phyloP scores from a whole-genome alignment of 2,797 vertebrate species.

The Selene dorsalis region DNA sequence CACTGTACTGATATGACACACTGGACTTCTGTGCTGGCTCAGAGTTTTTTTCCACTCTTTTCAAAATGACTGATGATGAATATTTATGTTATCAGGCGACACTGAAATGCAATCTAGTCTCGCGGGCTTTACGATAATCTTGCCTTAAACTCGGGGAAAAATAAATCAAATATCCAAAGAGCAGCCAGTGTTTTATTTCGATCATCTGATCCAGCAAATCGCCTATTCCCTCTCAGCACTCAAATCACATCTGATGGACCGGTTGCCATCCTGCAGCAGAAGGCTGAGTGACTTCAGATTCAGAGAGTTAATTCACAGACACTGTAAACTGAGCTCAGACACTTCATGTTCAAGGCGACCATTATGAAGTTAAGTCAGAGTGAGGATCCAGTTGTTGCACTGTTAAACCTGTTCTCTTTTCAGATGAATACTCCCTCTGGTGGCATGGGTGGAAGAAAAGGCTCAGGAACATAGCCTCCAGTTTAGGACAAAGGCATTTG shows the following conservation, averaged over 20 bases:
- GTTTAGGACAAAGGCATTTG: not conserved
- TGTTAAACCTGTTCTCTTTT: conserved; percentile 33
- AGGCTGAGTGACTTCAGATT: not conserved
- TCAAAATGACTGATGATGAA: not conserved
- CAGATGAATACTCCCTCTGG: conserved; percentile 83
- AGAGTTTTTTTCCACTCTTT: not conserved
- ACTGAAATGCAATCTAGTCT: not conserved
- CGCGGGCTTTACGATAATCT: not conserved
- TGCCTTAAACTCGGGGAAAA: not conserved
- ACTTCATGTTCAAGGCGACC: not conserved
- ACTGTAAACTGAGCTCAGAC: not conserved
- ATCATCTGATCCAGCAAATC: not conserved
- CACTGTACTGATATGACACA: conserved; percentile 65
- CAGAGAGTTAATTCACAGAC: not conserved
- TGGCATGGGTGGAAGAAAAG: conserved; percentile 68
- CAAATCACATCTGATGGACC: not conserved
- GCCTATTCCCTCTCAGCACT: not conserved
- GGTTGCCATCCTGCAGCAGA: not conserved
- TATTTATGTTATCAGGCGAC: not conserved
- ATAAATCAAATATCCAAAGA: not conserved
- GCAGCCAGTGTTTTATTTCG: not conserved
- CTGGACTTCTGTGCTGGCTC: conserved; percentile 40
- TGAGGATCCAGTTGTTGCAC: conserved; percentile 63
- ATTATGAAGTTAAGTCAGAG: conserved; percentile 45
- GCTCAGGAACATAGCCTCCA: conserved; percentile 17